A percentile compares a stretch with the other conserved stretches of the same genome.
Conservation (phyloP, 2,888 invertebrate species). For the Heliconius cydno region DNA sequence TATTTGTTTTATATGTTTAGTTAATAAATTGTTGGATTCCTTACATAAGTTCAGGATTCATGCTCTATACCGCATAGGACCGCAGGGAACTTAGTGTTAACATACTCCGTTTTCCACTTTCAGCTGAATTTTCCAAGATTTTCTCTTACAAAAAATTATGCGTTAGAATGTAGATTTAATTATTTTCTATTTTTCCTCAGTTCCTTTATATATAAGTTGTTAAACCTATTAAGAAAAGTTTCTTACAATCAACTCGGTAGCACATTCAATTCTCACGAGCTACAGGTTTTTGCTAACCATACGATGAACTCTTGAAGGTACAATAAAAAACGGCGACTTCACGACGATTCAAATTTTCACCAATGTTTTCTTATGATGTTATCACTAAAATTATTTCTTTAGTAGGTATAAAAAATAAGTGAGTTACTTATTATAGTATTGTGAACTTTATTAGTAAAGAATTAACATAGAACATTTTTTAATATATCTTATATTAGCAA, state of each 20-base stretch:
- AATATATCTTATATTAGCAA: background rate
- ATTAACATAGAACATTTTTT: too few relatives aligned
- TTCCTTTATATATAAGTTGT: background rate
- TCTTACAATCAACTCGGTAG: background rate
- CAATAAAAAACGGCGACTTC: background rate
- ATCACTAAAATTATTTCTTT: too few relatives aligned
- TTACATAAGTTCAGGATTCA: background rate
- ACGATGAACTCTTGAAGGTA: background rate
- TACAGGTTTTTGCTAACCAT: background rate
- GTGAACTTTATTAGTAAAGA: too few relatives aligned
- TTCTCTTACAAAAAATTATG: too few relatives aligned
- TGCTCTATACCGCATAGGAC: too few relatives aligned
- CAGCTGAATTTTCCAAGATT: too few relatives aligned
- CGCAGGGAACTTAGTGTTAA: too few relatives aligned
- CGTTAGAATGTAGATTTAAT: background rate
- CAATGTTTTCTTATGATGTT: too few relatives aligned
- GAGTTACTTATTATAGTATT: too few relatives aligned
- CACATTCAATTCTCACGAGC: background rate
- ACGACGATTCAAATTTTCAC: too few relatives aligned
- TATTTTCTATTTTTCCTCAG: background rate
- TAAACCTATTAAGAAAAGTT: background rate
- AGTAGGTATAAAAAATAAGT: too few relatives aligned
- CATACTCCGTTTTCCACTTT: too few relatives aligned
- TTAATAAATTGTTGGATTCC: background rate
- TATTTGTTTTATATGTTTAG: slow-evolving; percentile 12